phyloP scores from a whole-genome alignment of 2,113 vertebrate genomes.

The Xenopus laevis region DNA sequence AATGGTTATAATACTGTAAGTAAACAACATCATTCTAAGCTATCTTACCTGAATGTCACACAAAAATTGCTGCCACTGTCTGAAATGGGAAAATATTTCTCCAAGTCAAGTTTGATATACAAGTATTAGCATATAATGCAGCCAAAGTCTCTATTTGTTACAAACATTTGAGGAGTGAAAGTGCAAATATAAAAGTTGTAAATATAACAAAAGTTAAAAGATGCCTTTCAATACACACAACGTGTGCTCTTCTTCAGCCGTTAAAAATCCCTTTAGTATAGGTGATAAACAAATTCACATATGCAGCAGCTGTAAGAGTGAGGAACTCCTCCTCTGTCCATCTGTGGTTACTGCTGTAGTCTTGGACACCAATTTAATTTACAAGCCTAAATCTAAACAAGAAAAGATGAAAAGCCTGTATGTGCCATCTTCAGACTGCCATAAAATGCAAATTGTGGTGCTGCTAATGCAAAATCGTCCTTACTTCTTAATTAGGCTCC shows the following conservation, averaged over 20 bases:
- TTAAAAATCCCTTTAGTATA: background rate
- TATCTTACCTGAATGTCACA: constrained; percentile 8
- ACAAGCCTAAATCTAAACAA: constrained; percentile 7
- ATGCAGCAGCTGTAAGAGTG: constrained; percentile 19
- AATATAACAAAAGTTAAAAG: background rate
- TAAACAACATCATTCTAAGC: background rate
- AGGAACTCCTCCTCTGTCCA: constrained; percentile 21
- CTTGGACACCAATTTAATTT: constrained; percentile 11
- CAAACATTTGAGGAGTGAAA: background rate
- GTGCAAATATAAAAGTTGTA: background rate
- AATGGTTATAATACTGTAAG: background rate
- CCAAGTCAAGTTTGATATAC: too few relatives aligned
- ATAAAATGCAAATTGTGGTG: background rate
- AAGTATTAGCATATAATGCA: too few relatives aligned
- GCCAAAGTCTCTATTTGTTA: background rate
- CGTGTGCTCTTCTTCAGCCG: background rate
- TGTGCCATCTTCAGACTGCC: too few relatives aligned
- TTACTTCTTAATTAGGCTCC: too few relatives aligned
- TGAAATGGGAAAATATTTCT: background rate
- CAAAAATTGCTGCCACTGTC: background rate
- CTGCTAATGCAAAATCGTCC: too few relatives aligned
- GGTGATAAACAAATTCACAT: constrained; percentile 16
- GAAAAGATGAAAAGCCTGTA: background rate
- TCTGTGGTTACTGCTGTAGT: constrained; percentile 26
- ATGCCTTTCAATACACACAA: background rate